Evolutionary conservation across 2,113 vertebrate genomes (phyloP).

Genomic region (Hystrix brachyura): DNA sequence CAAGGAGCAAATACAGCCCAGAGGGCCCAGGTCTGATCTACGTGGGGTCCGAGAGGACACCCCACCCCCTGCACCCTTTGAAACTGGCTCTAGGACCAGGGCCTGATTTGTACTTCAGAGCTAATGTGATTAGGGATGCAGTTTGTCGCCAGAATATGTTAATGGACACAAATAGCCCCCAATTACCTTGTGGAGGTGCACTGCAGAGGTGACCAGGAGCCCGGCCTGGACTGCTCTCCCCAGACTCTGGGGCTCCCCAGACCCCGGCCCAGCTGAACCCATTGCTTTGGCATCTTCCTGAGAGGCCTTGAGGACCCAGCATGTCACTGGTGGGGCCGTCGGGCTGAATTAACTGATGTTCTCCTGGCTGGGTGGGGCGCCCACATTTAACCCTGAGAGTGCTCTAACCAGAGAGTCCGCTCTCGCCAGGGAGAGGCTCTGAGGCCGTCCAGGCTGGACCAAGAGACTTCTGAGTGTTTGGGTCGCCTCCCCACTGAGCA

Average conservation of each 20-base stretch:
- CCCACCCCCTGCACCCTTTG: constrained; percentile 67
- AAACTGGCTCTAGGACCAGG: constrained; percentile 79
- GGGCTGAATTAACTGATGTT: too few species aligned
- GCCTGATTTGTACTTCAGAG: constrained; percentile 90
- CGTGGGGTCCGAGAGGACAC: too few species aligned
- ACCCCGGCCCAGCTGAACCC: background rate
- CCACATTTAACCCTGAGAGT: background rate
- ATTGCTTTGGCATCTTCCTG: background rate
- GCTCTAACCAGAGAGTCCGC: background rate
- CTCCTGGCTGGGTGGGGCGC: rapidly evolving
- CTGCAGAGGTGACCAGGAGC: background rate
- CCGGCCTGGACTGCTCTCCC: background rate
- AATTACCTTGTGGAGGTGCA: constrained; percentile 79
- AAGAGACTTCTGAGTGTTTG: background rate
- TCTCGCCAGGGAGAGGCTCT: background rate
- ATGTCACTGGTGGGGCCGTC: background rate
- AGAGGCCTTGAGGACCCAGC: background rate
- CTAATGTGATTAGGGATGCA: constrained; percentile 86
- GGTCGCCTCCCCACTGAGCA: rapidly evolving
- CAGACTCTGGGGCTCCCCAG: background rate
- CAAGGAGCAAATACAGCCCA: constrained; percentile 80
- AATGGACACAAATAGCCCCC: constrained; percentile 86
- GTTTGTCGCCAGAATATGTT: constrained; percentile 86
- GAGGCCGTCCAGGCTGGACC: background rate
- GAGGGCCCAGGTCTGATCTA: background rate